Evolutionary conservation across 2,888 invertebrate species (phyloP).

Genomic region (Coecobrya sp.): DNA sequence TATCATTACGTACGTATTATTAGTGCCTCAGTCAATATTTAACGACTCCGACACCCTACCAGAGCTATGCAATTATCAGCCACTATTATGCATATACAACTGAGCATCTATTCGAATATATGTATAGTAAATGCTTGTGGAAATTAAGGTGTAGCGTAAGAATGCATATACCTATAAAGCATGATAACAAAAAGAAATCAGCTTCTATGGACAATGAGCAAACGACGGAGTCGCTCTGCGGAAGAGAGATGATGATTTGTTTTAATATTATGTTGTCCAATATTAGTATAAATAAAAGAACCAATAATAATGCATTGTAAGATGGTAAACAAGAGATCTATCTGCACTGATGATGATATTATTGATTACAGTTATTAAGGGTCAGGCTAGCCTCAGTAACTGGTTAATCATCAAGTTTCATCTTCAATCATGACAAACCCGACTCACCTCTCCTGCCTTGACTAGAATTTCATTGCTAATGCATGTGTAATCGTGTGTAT

Average conservation of each 20-base stretch:
- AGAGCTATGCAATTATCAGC: conserved; percentile 70
- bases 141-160: too few relatives aligned
- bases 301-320: conserved; percentile 57
- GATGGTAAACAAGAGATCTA: conserved; percentile 53
- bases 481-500: conserved; percentile 24
- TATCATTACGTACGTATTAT: conserved; percentile 77
- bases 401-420: conserved; percentile 80
- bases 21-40: conserved; percentile 71
- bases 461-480: not conserved
- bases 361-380: conserved; percentile 81
- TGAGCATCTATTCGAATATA: too few relatives aligned
- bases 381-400: conserved; percentile 68
- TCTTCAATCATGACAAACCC: conserved; percentile 80
- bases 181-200: not conserved
- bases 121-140: too few relatives aligned
- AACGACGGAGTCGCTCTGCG: not conserved
- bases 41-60: conserved; percentile 76
- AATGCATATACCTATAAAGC: not conserved
- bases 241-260: conserved; percentile 36
- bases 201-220: not conserved
- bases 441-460: conserved; percentile 67
- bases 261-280: conserved; percentile 10
- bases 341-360: conserved; percentile 74
- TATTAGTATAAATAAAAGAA: conserved; percentile 17
- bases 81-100: not conserved